Conservation (phyloP, 2,113 vertebrate genomes). For the Cyrtonyx montezumae region DNA sequence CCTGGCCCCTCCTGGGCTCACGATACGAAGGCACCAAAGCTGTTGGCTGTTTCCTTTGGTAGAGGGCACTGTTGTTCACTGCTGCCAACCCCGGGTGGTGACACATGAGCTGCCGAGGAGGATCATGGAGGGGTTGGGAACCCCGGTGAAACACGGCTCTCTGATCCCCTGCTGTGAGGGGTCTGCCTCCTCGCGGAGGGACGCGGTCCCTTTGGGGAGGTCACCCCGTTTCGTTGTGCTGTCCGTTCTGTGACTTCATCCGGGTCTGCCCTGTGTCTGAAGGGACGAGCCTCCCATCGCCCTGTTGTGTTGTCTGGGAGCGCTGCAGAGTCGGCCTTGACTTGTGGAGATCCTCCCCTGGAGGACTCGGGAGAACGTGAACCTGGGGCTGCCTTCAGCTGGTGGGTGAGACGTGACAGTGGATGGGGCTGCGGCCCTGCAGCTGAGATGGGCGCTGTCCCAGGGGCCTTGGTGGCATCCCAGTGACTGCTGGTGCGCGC, state of each 20-base stretch:
- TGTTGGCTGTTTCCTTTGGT: background rate
- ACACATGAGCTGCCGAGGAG: background rate
- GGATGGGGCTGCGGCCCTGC: background rate
- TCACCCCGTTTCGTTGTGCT: background rate
- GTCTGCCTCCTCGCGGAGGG: background rate
- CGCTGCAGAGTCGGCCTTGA: fast-evolving
- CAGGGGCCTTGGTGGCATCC: background rate
- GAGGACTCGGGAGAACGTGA: background rate
- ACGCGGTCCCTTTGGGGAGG: background rate
- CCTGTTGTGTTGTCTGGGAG: background rate
- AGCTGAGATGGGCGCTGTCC: background rate
- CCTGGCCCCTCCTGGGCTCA: fast-evolving
- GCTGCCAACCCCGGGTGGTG: background rate
- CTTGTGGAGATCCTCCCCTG: background rate
- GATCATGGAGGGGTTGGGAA: background rate
- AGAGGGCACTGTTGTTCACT: slow-evolving; percentile 22
- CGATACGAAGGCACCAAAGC: background rate
- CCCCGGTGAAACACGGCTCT: background rate
- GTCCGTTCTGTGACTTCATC: background rate
- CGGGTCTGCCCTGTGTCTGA: background rate
- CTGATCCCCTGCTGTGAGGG: background rate
- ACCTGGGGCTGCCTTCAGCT: background rate
- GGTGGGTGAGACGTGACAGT: fast-evolving
- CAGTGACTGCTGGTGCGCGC: background rate
- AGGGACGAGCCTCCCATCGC: background rate